Percentiles rank a stretch among this genome's conserved stretches.
Evolutionary conservation across 2,797 vertebrate genomes (phyloP).

Genomic region (Pseudopleuronectes americanus): DNA sequence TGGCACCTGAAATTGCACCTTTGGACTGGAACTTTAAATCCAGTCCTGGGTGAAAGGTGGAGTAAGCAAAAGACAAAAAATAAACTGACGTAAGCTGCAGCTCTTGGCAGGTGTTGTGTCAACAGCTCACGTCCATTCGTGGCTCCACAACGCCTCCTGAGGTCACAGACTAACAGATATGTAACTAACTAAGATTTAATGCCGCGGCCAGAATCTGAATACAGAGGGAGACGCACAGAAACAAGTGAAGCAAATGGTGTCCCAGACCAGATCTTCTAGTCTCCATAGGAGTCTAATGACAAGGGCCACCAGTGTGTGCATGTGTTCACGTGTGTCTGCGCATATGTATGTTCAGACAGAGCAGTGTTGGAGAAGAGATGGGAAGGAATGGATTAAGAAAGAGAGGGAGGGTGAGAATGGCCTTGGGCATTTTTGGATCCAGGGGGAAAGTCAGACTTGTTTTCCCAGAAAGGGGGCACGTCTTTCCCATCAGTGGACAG

Average conservation of each 20-base stretch:
- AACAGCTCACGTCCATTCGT: constrained; percentile 8
- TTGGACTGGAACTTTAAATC: constrained; percentile 74
- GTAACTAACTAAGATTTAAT: constrained; percentile 24
- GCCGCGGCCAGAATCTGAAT: constrained; percentile 38
- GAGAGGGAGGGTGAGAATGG: constrained; percentile 71
- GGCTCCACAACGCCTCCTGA: constrained; percentile 13
- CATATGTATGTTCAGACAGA: constrained; percentile 52
- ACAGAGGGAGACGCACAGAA: constrained; percentile 20
- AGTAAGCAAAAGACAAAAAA: constrained; percentile 27
- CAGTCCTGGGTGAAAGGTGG: constrained; percentile 61
- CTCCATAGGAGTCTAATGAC: constrained; percentile 58
- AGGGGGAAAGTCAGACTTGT: constrained; percentile 60
- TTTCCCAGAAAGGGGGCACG: constrained; percentile 73
- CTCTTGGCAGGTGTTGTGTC: constrained; percentile 60
- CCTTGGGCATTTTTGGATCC: constrained; percentile 69
- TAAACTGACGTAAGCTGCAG: constrained; percentile 35
- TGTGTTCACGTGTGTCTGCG: constrained; percentile 57
- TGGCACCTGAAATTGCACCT: constrained; percentile 76
- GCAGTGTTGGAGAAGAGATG: constrained; percentile 52
- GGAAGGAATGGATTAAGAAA: constrained; percentile 61
- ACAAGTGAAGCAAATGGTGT: constrained; percentile 34
- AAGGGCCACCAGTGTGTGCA: constrained; percentile 60
- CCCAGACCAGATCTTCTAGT: constrained; percentile 44
- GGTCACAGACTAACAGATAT: constrained; percentile 11
- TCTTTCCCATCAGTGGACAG: constrained; percentile 74